Conservation (phyloP, 2,888 invertebrate genomes). For the Idaea dimidiata region DNA sequence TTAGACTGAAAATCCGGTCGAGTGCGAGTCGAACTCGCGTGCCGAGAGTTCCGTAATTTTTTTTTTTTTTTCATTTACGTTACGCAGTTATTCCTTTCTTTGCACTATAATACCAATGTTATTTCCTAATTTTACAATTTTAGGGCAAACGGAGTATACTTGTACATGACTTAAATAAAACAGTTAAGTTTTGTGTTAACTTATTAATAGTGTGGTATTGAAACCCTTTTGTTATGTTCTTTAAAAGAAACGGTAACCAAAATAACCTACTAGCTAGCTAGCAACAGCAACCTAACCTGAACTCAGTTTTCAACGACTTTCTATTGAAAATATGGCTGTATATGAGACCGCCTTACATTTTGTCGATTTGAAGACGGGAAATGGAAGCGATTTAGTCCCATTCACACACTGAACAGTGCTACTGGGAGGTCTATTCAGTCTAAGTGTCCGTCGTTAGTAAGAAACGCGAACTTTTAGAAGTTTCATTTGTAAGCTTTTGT, state of each 20-base stretch:
- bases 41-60: too few species aligned
- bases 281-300: not conserved
- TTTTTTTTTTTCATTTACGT: too few species aligned
- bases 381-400: not conserved
- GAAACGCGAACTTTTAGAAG: not conserved
- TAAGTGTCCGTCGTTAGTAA: not conserved
- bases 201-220: not conserved
- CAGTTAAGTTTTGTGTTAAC: too few species aligned
- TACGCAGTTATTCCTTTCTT: too few species aligned
- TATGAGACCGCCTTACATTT: not conserved
- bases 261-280: not conserved
- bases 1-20: too few species aligned
- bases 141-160: too few species aligned
- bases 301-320: not conserved
- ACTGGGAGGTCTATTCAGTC: not conserved
- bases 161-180: too few species aligned
- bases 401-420: not conserved
- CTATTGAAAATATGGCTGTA: not conserved
- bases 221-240: not conserved
- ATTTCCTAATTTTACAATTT: too few species aligned
- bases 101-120: too few species aligned
- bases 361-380: not conserved
- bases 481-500: not conserved
- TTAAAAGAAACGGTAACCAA: not conserved
- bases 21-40: too few species aligned